Evolutionary conservation across 2,888 invertebrate species (phyloP), one percentile per base, ranked within the genome.

Genomic region (Hesperia comma): DNA sequence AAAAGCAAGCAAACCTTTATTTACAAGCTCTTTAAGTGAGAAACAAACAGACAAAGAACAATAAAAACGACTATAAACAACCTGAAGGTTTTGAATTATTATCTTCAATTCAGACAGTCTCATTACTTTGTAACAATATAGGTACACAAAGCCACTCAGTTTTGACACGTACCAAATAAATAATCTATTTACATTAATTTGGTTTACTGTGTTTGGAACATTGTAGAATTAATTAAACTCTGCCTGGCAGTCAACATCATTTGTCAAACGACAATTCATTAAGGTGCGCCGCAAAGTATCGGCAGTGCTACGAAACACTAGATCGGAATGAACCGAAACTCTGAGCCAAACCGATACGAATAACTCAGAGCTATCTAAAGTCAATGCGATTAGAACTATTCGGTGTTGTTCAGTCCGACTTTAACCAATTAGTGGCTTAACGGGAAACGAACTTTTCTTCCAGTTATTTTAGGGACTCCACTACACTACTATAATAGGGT

Each of bases 251-350:
- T 26, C 14, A 19, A 41, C 17, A 40, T 15, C n/a, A 8, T 56
- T 21, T 15, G 57, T 43, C 57, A 41, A 43, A 43, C 56, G 57
- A 8, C 56, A 57, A 43, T 41, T 21, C 12, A 37, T 55, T 37
- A 33, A 7, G 37, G 37, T 54, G 10, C 56, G 19, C 57, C 57
- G 40, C 57, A 43, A 26, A 26, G 41, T 43, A 41, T 8, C 21
- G 40, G 19, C 17, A 46, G 14, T 41, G 14, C 43, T 26, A 26
- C 57, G 43, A 26, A 14, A 32, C 37, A 55, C 55, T 55, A 17
- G 33, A 55, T 37, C 37, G 8, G 19, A 40, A 19, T 56, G 40
- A 40, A 4, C 56, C 40, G 26, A 56, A 56, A 21, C 21, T 57
- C 41, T 51, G 41, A 51, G 21, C 51, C 51, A 14, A 51, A 40